A percentile compares a stretch with the other conserved stretches of the same genome.
phyloP scores from a whole-genome alignment of 1,140 invertebrate species.

The Tyrophagus putrescentiae region DNA sequence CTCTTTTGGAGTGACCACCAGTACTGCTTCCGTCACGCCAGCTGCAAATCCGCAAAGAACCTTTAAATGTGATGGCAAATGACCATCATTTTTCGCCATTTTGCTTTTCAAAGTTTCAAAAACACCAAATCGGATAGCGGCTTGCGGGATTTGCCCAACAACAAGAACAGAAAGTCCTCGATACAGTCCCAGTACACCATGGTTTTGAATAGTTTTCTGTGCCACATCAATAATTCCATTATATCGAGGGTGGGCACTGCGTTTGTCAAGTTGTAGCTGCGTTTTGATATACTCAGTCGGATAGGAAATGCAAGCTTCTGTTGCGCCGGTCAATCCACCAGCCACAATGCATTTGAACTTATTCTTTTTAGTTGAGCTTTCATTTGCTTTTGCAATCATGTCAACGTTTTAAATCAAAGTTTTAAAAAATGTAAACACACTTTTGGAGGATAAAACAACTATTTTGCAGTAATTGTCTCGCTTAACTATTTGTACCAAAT shows the following conservation, averaged over 20 bases:
- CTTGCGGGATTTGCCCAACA: conserved; percentile 92
- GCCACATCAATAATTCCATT: conserved; percentile 82
- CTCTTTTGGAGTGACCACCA: conserved; percentile 97
- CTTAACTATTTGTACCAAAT: no score
- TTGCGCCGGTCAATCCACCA: conserved; percentile 77
- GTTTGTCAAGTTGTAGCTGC: conserved; percentile 84
- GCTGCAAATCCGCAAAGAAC: conserved; percentile 84
- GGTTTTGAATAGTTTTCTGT: conserved; percentile 69
- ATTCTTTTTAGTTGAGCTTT: no score
- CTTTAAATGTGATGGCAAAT: conserved; percentile 54
- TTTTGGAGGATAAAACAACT: no score
- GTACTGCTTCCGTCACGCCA: conserved; percentile 80
- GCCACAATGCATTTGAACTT: conserved; percentile 26
- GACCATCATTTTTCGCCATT: conserved; percentile 58
- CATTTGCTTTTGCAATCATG: no score
- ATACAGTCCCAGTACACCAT: conserved; percentile 84
- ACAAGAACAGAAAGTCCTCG: conserved; percentile 86
- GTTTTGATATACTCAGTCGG: conserved; percentile 99
- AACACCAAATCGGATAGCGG: conserved; percentile 71
- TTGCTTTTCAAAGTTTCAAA: conserved; percentile 80
- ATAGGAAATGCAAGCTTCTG: conserved; percentile 98
- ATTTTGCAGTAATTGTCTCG: no score
- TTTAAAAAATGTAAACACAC: no score
- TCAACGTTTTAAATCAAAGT: no score
- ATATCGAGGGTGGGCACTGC: conserved; percentile 50